These are phyloP conservation scores for Burhinus oedicnemus DNA, from an alignment of 2,113 vertebrate species.

Conservation along the genomic window DNA sequence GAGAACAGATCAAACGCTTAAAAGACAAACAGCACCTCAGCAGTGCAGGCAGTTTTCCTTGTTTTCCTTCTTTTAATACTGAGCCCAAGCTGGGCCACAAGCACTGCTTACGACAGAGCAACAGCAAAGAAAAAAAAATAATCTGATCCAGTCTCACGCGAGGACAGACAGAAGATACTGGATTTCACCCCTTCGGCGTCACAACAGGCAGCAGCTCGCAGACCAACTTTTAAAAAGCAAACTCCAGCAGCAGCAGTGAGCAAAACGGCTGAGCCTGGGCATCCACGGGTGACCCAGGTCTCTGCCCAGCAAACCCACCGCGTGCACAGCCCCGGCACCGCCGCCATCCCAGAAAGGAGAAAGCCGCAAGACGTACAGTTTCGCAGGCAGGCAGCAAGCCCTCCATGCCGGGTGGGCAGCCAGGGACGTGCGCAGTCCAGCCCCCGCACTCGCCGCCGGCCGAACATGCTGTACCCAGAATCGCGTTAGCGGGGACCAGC, in stretches of 20 bases:
- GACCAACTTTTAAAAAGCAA: not conserved
- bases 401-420: constrained; percentile 42
- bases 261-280: not conserved
- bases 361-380: constrained; percentile 47
- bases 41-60: not conserved
- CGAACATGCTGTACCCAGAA: constrained; percentile 49
- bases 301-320: not conserved
- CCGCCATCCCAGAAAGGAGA: not conserved
- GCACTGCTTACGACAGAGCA: not conserved
- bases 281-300: not conserved
- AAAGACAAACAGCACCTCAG: not conserved
- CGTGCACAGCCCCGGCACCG: not conserved
- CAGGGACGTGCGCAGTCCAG: not conserved
- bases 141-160: not conserved
- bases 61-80: not conserved
- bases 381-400: constrained; percentile 36
- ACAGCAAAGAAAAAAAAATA: not conserved
- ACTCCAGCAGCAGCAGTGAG: not conserved
- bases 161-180: not conserved
- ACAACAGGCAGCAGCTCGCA: not conserved
- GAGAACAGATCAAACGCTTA: not conserved
- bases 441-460: not conserved
- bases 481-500: constrained; percentile 4
- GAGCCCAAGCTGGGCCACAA: not conserved
- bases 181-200: rapidly evolving